phyloP scores from a whole-genome alignment of 2,113 vertebrate genomes.

The Dromas ardeola region DNA sequence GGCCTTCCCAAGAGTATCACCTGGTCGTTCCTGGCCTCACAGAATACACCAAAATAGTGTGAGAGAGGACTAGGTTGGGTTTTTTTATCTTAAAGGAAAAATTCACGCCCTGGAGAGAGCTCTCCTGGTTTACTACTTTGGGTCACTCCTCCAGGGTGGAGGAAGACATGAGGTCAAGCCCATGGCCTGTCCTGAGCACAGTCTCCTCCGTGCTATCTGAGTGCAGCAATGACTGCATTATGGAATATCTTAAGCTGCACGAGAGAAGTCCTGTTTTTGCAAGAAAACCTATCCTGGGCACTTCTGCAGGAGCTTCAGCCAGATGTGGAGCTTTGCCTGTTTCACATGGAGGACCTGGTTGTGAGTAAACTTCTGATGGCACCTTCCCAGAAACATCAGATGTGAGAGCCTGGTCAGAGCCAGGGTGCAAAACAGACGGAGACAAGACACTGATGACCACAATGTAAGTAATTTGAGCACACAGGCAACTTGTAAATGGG shows the following conservation, averaged over 20 bases:
- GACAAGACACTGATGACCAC: accelerated
- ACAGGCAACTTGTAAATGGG: background rate
- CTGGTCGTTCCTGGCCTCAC: background rate
- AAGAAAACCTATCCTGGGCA: background rate
- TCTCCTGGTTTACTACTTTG: background rate
- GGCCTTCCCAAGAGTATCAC: background rate
- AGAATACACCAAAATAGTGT: background rate
- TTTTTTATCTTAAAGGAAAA: background rate
- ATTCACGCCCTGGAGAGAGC: background rate
- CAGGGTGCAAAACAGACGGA: background rate
- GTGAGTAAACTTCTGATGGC: background rate
- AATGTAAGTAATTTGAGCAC: background rate
- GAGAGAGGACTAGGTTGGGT: accelerated
- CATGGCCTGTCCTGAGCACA: background rate
- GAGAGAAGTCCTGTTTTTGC: background rate
- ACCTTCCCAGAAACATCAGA: background rate
- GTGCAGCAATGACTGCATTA: background rate
- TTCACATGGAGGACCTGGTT: background rate
- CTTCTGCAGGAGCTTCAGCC: background rate
- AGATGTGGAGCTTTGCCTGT: accelerated
- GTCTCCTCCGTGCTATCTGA: background rate
- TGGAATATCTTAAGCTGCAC: background rate
- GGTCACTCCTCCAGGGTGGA: background rate
- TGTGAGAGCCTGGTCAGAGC: background rate
- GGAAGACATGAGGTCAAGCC: background rate